Percentiles rank a stretch among this genome's conserved stretches.
Evolutionary conservation across 2,113 vertebrate species (phyloP).

Genomic region (Syngnathoides biaculeatus): DNA sequence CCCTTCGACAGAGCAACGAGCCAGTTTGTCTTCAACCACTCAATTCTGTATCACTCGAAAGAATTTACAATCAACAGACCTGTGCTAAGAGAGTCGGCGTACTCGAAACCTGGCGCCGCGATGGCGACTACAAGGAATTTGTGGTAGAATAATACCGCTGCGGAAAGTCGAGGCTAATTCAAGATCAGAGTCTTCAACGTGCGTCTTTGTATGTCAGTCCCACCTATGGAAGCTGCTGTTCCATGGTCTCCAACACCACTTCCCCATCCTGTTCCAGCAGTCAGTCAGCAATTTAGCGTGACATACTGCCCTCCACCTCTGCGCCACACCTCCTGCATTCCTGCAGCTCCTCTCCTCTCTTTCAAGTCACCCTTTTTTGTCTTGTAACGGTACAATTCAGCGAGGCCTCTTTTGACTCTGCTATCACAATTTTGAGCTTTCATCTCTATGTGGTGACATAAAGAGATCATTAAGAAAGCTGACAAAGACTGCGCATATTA

Average conservation of each 20-base stretch:
- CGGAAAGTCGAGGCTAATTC: slow-evolving; percentile 23
- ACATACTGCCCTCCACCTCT: slow-evolving; percentile 48
- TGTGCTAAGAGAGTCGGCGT: slow-evolving; percentile 1
- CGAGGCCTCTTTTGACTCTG: not conserved
- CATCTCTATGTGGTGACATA: slow-evolving; percentile 10
- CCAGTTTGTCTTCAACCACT: slow-evolving; percentile 3
- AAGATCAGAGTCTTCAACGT: slow-evolving; percentile 25
- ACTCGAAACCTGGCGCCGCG: slow-evolving; percentile 16
- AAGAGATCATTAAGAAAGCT: not conserved
- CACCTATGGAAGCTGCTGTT: slow-evolving; percentile 63
- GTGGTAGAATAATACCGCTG: slow-evolving; percentile 24
- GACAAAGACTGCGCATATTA: not conserved
- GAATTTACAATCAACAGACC: slow-evolving; percentile 16
- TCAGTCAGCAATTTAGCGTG: slow-evolving; percentile 58
- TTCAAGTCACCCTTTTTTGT: slow-evolving; percentile 19
- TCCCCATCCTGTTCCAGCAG: slow-evolving; percentile 70
- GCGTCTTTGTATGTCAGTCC: slow-evolving; percentile 42
- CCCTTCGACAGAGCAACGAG: slow-evolving; percentile 1
- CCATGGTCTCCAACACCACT: slow-evolving; percentile 57
- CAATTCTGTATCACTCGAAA: not conserved
- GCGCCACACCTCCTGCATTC: slow-evolving; percentile 33
- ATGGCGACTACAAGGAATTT: slow-evolving; percentile 42
- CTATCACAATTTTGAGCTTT: not conserved
- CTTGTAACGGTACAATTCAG: not conserved
- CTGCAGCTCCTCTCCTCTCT: slow-evolving; percentile 31